Base-by-base conservation (phyloP, 2,113 vertebrate genomes). In the Cyrtonyx montezumae region DNA sequence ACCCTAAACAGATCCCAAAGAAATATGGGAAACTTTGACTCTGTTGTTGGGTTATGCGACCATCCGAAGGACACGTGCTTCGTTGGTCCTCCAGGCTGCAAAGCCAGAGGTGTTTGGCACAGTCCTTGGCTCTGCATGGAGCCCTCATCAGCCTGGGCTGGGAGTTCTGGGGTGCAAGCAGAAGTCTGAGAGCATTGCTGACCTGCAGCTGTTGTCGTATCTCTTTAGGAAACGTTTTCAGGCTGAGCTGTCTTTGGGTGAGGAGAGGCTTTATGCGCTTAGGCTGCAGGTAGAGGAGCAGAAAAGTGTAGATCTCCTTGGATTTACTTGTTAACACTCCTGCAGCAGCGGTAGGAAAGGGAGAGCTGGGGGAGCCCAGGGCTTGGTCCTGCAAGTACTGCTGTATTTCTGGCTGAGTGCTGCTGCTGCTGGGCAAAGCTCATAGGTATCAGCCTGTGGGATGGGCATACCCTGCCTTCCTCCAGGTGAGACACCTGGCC, bases 141-240 rank as follows among this genome's bases (percentile, higher is more conserved):
- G 51, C 2, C 51, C 51, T 53, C 10, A 15, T 53, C 36, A 16
- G 42, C 2, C 1, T 0, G 0, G 3, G 6, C 10, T 58, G 65
- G 63, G 76, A 23, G 34, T 4, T 32, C 22, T 59, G n/a, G 36
- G 20, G 7, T 18, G 28, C 8, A 32, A n/a, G 21, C 9, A 3
- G 66, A 6, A 32, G 32, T 7, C 68, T 0, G 1, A 76, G 42
- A 15, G 49, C 58, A 77, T 66, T 56, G 36, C 32, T 14, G 70
- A 20, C 21, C n/a, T 1, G 1, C 3, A 18, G 1, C 61, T 16
- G 1, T 30, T 0, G 48, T 45, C 0, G 0, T 30, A 5, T 32
- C 26, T 32, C 17, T 36, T 69, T 16, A 28, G 76, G 70, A 87
- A 6, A 0, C 0, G 14, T 20, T 62, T 68, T 61, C 9, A 48